Evolutionary conservation across 2,888 invertebrate species (phyloP).

Genomic region (Ditula angustiorana): DNA sequence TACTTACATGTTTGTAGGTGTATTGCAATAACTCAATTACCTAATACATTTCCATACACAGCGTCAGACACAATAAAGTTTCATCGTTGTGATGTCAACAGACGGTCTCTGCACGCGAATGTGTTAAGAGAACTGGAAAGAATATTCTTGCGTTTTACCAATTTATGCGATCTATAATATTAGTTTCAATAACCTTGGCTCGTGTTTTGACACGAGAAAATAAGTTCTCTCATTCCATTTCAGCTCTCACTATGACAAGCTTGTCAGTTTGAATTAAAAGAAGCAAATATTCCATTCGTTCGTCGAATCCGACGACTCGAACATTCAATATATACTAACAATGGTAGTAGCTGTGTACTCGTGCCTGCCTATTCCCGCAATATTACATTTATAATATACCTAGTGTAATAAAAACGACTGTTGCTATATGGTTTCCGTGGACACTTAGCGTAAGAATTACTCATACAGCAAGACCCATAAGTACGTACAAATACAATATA

Average conservation of each 20-base stretch:
- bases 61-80: too few relatives aligned
- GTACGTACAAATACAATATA: conserved; percentile 20
- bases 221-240: neutral
- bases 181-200: neutral
- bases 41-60: too few relatives aligned
- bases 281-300: neutral
- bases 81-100: too few relatives aligned
- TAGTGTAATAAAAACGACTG: neutral
- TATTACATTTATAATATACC: neutral
- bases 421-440: neutral
- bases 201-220: neutral
- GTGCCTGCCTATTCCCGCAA: too few relatives aligned
- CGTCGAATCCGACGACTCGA: neutral
- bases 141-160: neutral
- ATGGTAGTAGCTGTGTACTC: too few relatives aligned
- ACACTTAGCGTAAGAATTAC: neutral
- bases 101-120: too few relatives aligned
- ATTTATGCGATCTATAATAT: neutral
- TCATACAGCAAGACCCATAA: conserved; percentile 4
- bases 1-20: too few relatives aligned
- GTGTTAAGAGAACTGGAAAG: neutral
- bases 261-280: too few relatives aligned
- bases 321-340: too few relatives aligned
- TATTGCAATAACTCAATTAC: neutral
- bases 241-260: neutral